Conservation (phyloP, 2,113 vertebrate genomes). For the Microtus oregoni region DNA sequence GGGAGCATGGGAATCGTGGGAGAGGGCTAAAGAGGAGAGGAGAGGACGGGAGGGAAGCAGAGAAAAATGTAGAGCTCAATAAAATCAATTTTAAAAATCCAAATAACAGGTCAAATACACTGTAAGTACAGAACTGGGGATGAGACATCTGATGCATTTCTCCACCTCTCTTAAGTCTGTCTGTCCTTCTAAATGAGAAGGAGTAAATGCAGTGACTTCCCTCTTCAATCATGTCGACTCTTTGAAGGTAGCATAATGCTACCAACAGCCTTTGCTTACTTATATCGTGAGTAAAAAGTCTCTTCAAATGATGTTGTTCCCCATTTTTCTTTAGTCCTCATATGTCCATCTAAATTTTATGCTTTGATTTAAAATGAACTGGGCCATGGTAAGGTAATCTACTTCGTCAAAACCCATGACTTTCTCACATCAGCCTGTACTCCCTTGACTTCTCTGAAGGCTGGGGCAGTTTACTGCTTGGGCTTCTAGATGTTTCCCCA, state of each 20-base stretch:
- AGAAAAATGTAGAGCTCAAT: no score
- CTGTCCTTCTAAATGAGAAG: background rate
- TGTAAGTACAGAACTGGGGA: background rate
- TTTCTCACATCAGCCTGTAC: background rate
- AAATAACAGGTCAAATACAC: no score
- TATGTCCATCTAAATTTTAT: background rate
- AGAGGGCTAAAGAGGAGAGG: no score
- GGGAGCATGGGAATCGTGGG: no score
- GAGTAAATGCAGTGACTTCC: background rate
- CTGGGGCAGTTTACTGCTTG: background rate
- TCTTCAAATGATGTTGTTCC: background rate
- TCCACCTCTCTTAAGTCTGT: background rate
- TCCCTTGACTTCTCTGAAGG: background rate
- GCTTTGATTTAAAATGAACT: background rate
- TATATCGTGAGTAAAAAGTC: background rate
- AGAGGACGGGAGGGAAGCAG: no score
- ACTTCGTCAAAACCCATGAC: background rate
- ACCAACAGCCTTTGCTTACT: background rate
- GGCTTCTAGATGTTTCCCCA: background rate
- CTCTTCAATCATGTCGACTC: background rate
- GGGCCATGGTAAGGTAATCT: fast-evolving
- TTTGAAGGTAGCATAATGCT: background rate
- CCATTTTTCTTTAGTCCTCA: background rate
- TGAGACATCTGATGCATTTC: background rate
- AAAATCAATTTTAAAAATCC: no score